Percentiles rank a stretch among this genome's conserved stretches.
phyloP scores from a whole-genome alignment of 1,140 invertebrate species.

The Diorhabda sublineata region DNA sequence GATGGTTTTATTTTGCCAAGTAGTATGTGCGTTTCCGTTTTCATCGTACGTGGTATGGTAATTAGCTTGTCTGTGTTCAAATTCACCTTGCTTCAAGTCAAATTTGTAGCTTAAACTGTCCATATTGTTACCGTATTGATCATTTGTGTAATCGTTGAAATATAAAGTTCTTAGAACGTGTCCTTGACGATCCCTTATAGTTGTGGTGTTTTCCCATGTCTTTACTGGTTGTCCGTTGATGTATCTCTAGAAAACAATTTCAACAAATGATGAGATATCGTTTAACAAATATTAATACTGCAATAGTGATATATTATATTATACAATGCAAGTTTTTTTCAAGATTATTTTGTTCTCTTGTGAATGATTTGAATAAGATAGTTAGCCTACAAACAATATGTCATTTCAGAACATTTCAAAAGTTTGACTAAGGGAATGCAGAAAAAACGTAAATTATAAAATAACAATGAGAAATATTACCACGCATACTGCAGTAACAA shows the following conservation, averaged over 20 bases:
- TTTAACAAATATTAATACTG: too few species aligned
- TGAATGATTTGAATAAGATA: too few species aligned
- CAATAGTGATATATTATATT: too few species aligned
- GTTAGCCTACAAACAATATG: too few species aligned
- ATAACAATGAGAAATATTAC: too few species aligned
- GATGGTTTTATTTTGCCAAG: constrained; percentile 30
- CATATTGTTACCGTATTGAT: not conserved
- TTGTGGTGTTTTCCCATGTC: constrained; percentile 30
- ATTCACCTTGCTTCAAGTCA: not conserved
- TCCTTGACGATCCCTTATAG: constrained; percentile 28
- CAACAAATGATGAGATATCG: too few species aligned
- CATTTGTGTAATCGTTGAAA: constrained; percentile 19
- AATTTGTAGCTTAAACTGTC: not conserved
- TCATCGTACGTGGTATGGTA: not conserved
- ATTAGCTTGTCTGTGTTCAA: constrained; percentile 9
- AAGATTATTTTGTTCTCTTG: too few species aligned
- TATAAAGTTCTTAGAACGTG: constrained; percentile 30
- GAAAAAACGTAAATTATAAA: too few species aligned
- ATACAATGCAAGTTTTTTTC: too few species aligned
- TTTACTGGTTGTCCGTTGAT: constrained; percentile 24
- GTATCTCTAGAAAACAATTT: not conserved
- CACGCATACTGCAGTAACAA: too few species aligned
- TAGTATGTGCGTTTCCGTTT: constrained; percentile 24
- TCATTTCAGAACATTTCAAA: too few species aligned
- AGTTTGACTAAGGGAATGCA: too few species aligned